These are phyloP conservation scores for Tragelaphus imberbis DNA, from an alignment of 2,113 vertebrate species.

Conservation along the genomic window DNA sequence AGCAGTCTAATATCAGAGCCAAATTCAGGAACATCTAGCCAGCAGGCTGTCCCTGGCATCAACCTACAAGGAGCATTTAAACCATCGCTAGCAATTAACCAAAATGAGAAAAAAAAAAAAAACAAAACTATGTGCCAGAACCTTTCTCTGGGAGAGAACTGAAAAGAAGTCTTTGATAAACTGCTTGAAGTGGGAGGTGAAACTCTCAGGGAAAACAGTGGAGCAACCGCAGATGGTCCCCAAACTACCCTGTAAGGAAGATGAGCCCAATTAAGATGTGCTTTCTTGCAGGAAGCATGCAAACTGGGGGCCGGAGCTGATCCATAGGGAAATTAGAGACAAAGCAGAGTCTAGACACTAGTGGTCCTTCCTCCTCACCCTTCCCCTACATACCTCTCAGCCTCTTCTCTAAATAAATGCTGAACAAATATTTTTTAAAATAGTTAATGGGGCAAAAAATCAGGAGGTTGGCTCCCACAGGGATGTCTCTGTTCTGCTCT, in stretches of 20 bases:
- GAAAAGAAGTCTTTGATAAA: slow-evolving; percentile 36
- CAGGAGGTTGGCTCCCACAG: background rate
- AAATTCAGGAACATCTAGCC: background rate
- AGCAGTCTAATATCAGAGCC: background rate
- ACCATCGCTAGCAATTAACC: slow-evolving; percentile 1
- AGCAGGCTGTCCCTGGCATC: background rate
- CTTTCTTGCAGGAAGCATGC: slow-evolving; percentile 27
- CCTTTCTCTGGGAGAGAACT: background rate
- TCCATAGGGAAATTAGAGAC: background rate
- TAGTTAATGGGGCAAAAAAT: slow-evolving; percentile 19
- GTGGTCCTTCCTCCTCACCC: background rate
- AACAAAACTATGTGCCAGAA: background rate
- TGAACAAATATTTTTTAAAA: slow-evolving; percentile 40
- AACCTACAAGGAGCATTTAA: background rate
- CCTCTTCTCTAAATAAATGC: slow-evolving; percentile 26
- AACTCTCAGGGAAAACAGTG: slow-evolving; percentile 4
- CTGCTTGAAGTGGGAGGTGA: background rate
- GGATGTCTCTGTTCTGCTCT: slow-evolving; percentile 16
- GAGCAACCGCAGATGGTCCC: slow-evolving; percentile 21
- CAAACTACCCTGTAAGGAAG: slow-evolving; percentile 26
- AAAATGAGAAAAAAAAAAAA: background rate
- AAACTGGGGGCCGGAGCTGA: background rate
- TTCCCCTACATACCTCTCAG: background rate
- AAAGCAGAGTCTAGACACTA: slow-evolving; percentile 39
- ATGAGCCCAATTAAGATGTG: background rate